A percentile compares a stretch with the other conserved stretches of the same genome.
These are phyloP conservation scores for Uloborus diversus DNA, from an alignment of 1,140 invertebrate species.

Conservation along the genomic window DNA sequence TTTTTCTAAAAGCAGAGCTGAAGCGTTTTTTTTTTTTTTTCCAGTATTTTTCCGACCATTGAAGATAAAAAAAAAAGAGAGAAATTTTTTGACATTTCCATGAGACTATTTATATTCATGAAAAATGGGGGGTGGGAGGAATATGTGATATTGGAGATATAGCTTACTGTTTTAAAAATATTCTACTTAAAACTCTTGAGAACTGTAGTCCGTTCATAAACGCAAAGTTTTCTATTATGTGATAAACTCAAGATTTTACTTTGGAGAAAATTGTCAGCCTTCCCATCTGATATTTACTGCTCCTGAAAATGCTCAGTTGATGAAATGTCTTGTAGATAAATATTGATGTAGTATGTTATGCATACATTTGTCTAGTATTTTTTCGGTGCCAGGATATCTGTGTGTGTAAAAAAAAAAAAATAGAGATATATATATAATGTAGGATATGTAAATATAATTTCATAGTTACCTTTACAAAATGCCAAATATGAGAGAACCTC, in stretches of 20 bases:
- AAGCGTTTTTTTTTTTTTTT: slow-evolving; percentile 40
- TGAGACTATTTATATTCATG: background rate
- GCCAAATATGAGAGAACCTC: slow-evolving; percentile 56
- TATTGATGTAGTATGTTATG: slow-evolving; percentile 33
- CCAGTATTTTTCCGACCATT: slow-evolving; percentile 56
- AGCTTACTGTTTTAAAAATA: slow-evolving; percentile 51
- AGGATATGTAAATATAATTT: slow-evolving; percentile 54
- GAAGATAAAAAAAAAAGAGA: too few relatives aligned
- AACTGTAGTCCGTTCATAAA: slow-evolving; percentile 53
- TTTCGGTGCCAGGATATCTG: slow-evolving; percentile 45
- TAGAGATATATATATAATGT: slow-evolving; percentile 39
- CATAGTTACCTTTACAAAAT: slow-evolving; percentile 55
- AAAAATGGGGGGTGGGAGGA: background rate
- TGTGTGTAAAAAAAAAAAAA: slow-evolving; percentile 40
- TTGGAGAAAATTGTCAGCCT: slow-evolving; percentile 43
- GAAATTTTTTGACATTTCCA: slow-evolving; percentile 2
- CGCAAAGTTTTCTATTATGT: slow-evolving; percentile 55
- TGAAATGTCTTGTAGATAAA: slow-evolving; percentile 18
- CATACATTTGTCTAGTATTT: slow-evolving; percentile 51
- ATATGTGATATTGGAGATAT: slow-evolving; percentile 54
- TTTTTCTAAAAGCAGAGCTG: background rate
- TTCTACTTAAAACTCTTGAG: slow-evolving; percentile 30
- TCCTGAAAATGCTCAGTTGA: slow-evolving; percentile 55
- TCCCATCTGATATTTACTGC: slow-evolving; percentile 39
- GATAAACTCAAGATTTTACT: slow-evolving; percentile 52